Evolutionary conservation across 2,113 vertebrate genomes (phyloP), one percentile per base, ranked within the genome.

Genomic region (Nesogale talazaci): DNA sequence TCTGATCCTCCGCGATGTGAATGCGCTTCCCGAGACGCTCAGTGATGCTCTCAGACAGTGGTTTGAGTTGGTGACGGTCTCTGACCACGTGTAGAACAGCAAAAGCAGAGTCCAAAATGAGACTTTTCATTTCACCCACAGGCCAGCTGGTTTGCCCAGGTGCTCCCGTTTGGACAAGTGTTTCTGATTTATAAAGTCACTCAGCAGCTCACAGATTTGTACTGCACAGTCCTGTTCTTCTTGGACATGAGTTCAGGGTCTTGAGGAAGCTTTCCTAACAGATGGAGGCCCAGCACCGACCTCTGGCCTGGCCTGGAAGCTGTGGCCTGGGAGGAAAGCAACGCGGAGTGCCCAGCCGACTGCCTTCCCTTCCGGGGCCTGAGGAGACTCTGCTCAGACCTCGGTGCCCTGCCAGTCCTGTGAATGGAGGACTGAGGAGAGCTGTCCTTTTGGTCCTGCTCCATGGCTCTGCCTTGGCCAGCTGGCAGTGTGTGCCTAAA

Each of bases 21-120:
- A 99, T 0, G 97, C 98, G 0, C 97, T 99, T 94, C 99, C 99
- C 0, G 99, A 99, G 97, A 99, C 99, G 0, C 98, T 99, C 94
- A 99, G 99, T 0, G 99, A 99, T 72, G 99, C 99, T 0, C 98
- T 99, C 94, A 97, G 99, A 38, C 99, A 99, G 97, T 99, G 99
- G 99, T 99, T 99, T 94, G 99, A 99, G 94, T 98, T 99, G 23
- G 99, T 99, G 94, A 98, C 99, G 0, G 98, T 99, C 52, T 98
- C 98, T 0, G 98, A 99, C 75, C 61, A 95, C 61, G 77, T 91
- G 0, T 98, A 98, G 94, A 36, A 22, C 78, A 69, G 86, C 46
- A 79, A 38, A 16, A 82, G 16, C 36, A 23, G 22, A 16, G 27
- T 77, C 42, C 36, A 46, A 27, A 72, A 56, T 20, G 34, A 88